These are phyloP conservation scores for Rhopilema esculentum DNA, from an alignment of 30 jellyfish, hydroid and myxozoan genomes.

Conservation along the genomic window DNA sequence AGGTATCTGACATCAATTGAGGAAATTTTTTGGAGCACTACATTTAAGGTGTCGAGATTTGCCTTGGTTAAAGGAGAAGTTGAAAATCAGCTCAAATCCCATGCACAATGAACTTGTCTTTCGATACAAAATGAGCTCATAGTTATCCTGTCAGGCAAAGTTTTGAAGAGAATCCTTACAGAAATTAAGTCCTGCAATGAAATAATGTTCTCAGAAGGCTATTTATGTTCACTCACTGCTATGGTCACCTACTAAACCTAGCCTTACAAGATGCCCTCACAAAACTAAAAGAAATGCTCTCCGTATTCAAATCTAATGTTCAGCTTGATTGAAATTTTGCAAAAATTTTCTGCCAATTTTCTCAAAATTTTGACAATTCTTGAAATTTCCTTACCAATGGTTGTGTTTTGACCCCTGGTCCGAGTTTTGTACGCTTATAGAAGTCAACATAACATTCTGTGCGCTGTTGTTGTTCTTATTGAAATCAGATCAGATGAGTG, in stretches of 20 bases:
- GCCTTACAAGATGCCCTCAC: constrained; percentile 46
- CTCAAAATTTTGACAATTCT: too few species aligned
- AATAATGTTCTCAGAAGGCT: constrained; percentile 31
- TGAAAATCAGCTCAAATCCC: constrained; percentile 27
- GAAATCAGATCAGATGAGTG: too few species aligned
- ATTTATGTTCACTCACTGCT: constrained; percentile 38
- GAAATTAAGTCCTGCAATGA: constrained; percentile 37
- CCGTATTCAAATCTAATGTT: too few species aligned
- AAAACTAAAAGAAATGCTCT: too few species aligned
- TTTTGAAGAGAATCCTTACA: constrained; percentile 3
- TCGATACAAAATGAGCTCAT: constrained; percentile 55
- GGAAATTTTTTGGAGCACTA: constrained; percentile 52
- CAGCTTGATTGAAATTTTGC: too few species aligned
- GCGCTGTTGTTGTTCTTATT: too few species aligned
- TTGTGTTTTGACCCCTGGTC: too few species aligned
- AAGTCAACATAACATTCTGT: too few species aligned
- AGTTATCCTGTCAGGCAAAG: constrained; percentile 7
- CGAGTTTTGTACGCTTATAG: too few species aligned
- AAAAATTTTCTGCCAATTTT: too few species aligned
- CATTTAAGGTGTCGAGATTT: constrained; percentile 40
- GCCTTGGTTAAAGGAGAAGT: constrained; percentile 61
- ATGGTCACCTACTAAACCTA: constrained; percentile 43
- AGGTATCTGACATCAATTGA: constrained; percentile 40
- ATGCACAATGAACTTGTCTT: constrained; percentile 60
- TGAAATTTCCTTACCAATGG: too few species aligned